Evolutionary conservation across 2,113 vertebrate species (phyloP), one percentile per base, ranked within the genome.

Genomic region (Vulpes ferrilata): DNA sequence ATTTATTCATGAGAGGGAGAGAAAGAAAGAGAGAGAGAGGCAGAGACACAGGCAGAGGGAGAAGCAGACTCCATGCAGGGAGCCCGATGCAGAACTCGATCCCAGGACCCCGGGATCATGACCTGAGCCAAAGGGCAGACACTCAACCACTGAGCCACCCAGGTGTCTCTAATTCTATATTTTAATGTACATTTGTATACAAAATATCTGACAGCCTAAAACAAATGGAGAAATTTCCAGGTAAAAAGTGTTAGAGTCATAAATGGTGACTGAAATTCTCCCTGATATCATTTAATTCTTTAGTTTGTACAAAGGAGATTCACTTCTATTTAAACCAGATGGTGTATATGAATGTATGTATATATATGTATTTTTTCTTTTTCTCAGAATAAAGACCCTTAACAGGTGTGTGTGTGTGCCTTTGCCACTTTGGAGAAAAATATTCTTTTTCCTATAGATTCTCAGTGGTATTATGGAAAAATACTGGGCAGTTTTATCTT

Each of bases 201-300:
- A 93, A 96, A 92, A 96, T 96, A 76, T 57, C 80, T 59, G 67
- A 48, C 15, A 96, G 43, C 88, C 19, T 53, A 43, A 96, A 96
- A 96, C 11, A 30, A 92, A 6, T 85, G 62, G 30, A 80, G 73
- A 69, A 83, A 48, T 73, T 32, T 93, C 60, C 20, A 90, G 51
- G 88, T 90, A 53, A 86, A 76, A 17, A 62, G 7, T 79, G 3
- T 93, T 43, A 64, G n/a, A n/a, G 15, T 57, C 25, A n/a, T 71
- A 69, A 85, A 71, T 69, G n/a, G 38, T 90, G 80, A 90, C 12
- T 53, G 7, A 79, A 43, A 13, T 97, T 88, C 30, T 87, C 62
- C 71, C 71, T 57, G 27, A 55, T 82, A 81, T 7, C 32, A 15
- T 82, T 89, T 35, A 76, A 4, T 69, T 89, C 48, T 82, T 78